Evolutionary conservation across 2,797 vertebrate genomes (phyloP).

Genomic region (Ctenopoma kingsleyae): DNA sequence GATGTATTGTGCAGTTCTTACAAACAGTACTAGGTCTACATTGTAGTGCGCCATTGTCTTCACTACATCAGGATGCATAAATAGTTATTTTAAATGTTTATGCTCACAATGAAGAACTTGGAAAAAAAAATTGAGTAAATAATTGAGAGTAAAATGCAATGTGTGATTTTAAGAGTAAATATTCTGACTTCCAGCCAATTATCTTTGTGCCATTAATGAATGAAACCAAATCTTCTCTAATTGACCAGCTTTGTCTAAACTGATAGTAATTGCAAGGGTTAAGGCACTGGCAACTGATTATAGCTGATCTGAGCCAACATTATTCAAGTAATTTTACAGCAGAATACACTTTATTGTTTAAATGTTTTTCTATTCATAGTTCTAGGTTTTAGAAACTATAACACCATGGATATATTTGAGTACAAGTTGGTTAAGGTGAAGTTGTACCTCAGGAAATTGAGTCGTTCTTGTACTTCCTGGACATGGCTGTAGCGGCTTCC

Average conservation of each 20-base stretch:
- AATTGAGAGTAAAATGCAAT: background rate
- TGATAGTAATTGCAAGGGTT: background rate
- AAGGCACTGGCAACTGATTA: background rate
- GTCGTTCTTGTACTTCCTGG: slow-evolving; percentile 98
- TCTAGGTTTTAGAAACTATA: background rate
- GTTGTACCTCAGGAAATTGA: slow-evolving; percentile 95
- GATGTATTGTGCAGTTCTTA: background rate
- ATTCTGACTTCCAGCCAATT: background rate
- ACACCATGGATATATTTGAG: background rate
- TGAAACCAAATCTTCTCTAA: background rate
- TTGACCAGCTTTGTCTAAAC: background rate
- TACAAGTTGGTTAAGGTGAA: background rate
- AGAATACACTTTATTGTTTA: background rate
- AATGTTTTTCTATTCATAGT: too few species aligned
- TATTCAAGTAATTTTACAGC: background rate
- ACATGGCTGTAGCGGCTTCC: slow-evolving; percentile 99
- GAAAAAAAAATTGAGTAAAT: too few species aligned
- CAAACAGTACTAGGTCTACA: background rate
- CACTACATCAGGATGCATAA: background rate
- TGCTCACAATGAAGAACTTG: background rate
- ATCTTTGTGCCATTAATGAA: background rate
- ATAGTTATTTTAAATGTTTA: background rate
- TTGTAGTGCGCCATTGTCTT: background rate
- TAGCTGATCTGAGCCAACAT: background rate
- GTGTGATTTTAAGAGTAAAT: background rate